phyloP scores from a whole-genome alignment of 2,888 invertebrate genomes.

The Thereva unica region DNA sequence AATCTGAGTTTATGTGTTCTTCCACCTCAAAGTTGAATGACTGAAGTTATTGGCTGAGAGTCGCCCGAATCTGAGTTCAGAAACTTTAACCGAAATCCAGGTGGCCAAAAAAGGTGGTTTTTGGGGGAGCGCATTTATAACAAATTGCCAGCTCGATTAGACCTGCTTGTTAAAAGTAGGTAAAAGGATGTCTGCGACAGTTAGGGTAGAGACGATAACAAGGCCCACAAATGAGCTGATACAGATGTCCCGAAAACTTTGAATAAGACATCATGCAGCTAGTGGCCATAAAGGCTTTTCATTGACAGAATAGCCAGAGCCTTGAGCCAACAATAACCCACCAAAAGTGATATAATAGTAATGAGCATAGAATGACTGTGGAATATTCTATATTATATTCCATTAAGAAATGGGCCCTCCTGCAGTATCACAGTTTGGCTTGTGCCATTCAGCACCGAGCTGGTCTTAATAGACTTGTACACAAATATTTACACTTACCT shows the following conservation, averaged over 20 bases:
- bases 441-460: conserved; percentile 10
- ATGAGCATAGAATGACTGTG: conserved; percentile 38
- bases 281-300: neutral
- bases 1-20: conserved; percentile 31
- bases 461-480: conserved; percentile 35
- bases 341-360: conserved; percentile 31
- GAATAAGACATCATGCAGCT: conserved; percentile 36
- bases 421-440: neutral
- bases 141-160: conserved; percentile 39
- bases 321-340: conserved; percentile 21
- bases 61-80: no score
- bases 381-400: conserved; percentile 5
- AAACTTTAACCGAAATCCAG: no score
- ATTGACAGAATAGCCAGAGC: conserved; percentile 6
- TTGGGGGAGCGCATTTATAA: conserved; percentile 7
- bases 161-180: conserved; percentile 30
- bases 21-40: neutral
- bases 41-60: neutral
- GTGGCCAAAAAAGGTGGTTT: no score
- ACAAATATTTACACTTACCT: conserved; percentile 38
- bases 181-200: conserved; percentile 11
- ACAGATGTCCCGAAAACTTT: conserved; percentile 31
- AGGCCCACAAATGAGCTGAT: conserved; percentile 22
- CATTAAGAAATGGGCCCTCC: conserved; percentile 3
- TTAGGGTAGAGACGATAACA: conserved; percentile 2